Base-by-base conservation (phyloP, 2,888 invertebrate genomes). In the Leptinotarsa rubiginosa region DNA sequence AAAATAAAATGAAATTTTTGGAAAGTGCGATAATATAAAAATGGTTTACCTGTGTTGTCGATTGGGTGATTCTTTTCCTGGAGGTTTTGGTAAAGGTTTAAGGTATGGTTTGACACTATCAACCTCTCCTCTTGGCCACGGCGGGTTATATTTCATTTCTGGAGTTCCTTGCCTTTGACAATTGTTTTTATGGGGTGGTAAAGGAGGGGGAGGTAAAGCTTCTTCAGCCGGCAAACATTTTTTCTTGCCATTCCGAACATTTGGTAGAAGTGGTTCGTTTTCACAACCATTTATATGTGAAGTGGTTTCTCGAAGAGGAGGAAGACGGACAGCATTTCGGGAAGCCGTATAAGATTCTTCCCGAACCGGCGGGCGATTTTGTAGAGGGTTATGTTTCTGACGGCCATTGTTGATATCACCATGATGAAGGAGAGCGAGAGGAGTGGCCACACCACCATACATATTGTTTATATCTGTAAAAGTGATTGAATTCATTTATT, bases 391-490 rank as follows among this genome's bases (percentile, higher is more conserved):
- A 89, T 90, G 59, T 90, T 88, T 73, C 89, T 85, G 2, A 89
- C 89, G 0, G 90, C 90, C 81, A 89, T 90, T 74, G 54, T 75
- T 77, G 62, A 81, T 78, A 47, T 87, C 87, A 52, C 85, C 85
- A 75, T 89, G 89, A 81, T 92, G 92, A 59, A 93, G 87, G 88
- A 93, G 90, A 20, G 93, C 92, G 49, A 93, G 87, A 0, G 93
- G 93, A 2, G 93, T 93, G 0, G 93, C 92, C 12, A 94, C 93
- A 18, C 93, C 93, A 0, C 93, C 93, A 83, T 92, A 93, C 81
- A 90, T 88, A 79, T 84, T 92, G 91, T 81, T 89, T 82, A 86
- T 75, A 80, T 85, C 87, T 87, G 76, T 62, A 83, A 83, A 71
- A 73, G 74, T 56, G 18, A 41, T 50, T 47, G 75, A 70, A 20